Evolutionary conservation across 2,797 vertebrate genomes (phyloP).

Genomic region (Fratercula arctica): DNA sequence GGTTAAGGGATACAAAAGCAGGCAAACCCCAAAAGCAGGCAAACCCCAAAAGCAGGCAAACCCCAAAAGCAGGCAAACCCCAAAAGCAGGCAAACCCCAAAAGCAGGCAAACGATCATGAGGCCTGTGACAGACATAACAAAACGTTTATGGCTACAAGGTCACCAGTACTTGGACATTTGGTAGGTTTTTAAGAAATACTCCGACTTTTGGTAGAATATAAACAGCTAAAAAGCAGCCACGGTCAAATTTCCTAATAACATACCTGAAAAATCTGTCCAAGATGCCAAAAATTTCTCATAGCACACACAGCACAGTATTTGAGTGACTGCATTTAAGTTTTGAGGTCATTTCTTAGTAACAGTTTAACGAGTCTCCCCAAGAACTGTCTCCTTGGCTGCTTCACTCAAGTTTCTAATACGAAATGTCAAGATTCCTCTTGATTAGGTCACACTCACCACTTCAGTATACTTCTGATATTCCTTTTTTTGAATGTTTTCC

Average conservation of each 20-base stretch:
- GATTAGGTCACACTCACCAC: neutral
- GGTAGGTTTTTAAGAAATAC: neutral
- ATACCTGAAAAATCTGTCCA: neutral
- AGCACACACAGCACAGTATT: neutral
- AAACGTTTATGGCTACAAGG: neutral
- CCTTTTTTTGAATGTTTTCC: neutral
- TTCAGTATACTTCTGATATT: neutral
- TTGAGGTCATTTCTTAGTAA: neutral
- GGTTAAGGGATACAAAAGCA: neutral
- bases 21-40: neutral
- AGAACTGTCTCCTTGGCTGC: neutral
- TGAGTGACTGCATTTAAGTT: neutral
- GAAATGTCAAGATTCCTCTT: neutral
- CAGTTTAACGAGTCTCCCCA: accelerated
- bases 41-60: no score
- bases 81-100: no score
- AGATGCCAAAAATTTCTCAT: neutral
- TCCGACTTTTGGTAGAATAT: neutral
- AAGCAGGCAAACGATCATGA: neutral
- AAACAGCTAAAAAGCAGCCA: neutral
- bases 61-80: no score
- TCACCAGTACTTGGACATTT: neutral
- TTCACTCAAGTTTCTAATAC: neutral
- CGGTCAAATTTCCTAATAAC: neutral
- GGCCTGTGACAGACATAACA: neutral